Percentiles rank a stretch among this genome's conserved stretches.
Evolutionary conservation across 2,888 invertebrate genomes (phyloP).

Genomic region (Agelastica alni): DNA sequence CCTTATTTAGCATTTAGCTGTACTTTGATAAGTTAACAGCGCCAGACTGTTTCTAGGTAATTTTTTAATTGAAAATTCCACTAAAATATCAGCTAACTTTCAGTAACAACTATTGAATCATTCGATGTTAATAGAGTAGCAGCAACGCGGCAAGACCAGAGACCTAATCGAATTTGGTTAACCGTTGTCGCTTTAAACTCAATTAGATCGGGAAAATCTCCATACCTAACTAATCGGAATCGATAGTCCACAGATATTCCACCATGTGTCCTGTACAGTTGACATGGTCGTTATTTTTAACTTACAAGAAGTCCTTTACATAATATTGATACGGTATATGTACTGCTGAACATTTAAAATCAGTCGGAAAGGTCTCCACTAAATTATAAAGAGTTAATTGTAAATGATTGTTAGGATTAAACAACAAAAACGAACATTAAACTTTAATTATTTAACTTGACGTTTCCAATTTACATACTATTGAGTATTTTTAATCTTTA

Average conservation of each 20-base stretch:
- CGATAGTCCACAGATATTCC: constrained; percentile 25
- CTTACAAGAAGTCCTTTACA: too few relatives aligned
- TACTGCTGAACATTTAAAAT: too few relatives aligned
- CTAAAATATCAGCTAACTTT: constrained; percentile 21
- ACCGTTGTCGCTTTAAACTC: constrained; percentile 26
- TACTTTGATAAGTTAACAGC: constrained; percentile 10
- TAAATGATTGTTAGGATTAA: too few relatives aligned
- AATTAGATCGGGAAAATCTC: constrained; percentile 29
- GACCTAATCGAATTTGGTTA: constrained; percentile 28
- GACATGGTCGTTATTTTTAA: background rate
- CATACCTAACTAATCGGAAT: constrained; percentile 22
- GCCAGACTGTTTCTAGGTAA: constrained; percentile 19
- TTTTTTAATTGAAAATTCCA: constrained; percentile 24
- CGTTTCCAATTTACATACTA: too few relatives aligned
- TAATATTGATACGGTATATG: too few relatives aligned
- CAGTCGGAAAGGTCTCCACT: too few relatives aligned
- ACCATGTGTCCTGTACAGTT: constrained; percentile 8
- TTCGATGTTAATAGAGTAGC: constrained; percentile 10
- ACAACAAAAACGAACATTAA: too few relatives aligned
- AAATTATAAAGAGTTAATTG: too few relatives aligned
- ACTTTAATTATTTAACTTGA: too few relatives aligned
- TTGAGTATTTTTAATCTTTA: too few relatives aligned
- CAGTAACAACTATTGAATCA: constrained; percentile 22
- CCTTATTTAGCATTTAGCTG: constrained; percentile 2
- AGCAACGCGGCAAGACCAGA: constrained; percentile 4